Evolutionary conservation across 2,888 invertebrate species (phyloP).

Genomic region (Ecliptopera silaceata): DNA sequence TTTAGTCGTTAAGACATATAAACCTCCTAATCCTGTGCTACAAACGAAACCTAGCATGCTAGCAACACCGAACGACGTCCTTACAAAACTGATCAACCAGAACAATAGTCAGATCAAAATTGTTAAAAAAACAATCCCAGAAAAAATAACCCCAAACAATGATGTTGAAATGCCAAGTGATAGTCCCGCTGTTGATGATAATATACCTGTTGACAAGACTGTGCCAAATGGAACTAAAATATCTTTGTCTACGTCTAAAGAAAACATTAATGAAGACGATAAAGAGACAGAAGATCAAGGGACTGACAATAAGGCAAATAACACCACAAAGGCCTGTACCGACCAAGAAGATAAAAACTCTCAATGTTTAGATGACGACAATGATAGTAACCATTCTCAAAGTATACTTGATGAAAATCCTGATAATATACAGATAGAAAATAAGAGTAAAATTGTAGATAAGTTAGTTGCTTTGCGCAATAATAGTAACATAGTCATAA

Average conservation of each 20-base stretch:
- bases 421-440: background rate
- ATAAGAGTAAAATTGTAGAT: constrained; percentile 5
- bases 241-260: background rate
- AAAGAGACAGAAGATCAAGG: background rate
- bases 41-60: constrained; percentile 34
- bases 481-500: constrained; percentile 29
- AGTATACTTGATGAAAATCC: constrained; percentile 15
- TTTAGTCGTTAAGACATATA: constrained; percentile 14
- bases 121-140: constrained; percentile 53
- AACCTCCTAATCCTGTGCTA: constrained; percentile 16
- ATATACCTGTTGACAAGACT: constrained; percentile 7
- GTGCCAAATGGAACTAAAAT: background rate
- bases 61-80: constrained; percentile 59
- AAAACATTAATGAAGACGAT: constrained; percentile 11
- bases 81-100: constrained; percentile 68
- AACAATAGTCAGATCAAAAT: constrained; percentile 73
- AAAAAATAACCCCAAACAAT: constrained; percentile 30
- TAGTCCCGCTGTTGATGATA: constrained; percentile 25
- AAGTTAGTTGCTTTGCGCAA: constrained; percentile 22
- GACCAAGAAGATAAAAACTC: constrained; percentile 3
- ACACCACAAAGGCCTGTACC: constrained; percentile 3
- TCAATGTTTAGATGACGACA: constrained; percentile 5
- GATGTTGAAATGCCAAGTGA: constrained; percentile 26
- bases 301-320: constrained; percentile 3
- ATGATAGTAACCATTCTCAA: constrained; percentile 25